These are phyloP conservation scores for Lamellibrachia satsuma DNA, from an alignment of 2,888 invertebrate species.

Conservation along the genomic window DNA sequence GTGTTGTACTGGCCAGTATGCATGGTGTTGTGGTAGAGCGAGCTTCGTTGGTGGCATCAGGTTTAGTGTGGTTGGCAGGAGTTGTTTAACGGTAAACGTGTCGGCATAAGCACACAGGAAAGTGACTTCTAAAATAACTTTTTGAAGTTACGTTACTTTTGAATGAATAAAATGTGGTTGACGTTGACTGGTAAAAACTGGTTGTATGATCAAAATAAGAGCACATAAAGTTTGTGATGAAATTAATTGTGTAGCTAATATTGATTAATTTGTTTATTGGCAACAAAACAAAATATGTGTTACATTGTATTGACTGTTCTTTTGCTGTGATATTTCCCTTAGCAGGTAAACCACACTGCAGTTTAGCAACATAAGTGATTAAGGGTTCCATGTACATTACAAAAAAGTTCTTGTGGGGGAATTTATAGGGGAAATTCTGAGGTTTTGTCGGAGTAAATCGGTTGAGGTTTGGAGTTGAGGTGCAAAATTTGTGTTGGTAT, in stretches of 20 bases:
- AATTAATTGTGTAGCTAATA: background rate
- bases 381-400: background rate
- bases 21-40: background rate
- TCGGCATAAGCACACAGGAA: background rate
- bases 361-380: background rate
- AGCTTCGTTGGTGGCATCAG: constrained; percentile 17
- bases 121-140: background rate
- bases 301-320: background rate
- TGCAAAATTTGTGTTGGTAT: background rate
- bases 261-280: background rate
- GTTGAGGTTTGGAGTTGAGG: constrained; percentile 1
- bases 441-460: background rate
- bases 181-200: background rate
- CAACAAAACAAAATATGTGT: background rate
- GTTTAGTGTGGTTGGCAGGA: background rate
- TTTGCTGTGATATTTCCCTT: constrained; percentile 1
- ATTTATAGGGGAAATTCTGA: background rate
- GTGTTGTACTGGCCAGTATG: background rate
- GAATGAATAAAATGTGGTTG: background rate
- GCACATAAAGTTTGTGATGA: background rate
- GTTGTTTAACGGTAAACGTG: background rate
- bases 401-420: background rate
- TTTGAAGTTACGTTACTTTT: background rate
- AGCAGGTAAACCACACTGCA: background rate
- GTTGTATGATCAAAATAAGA: background rate